phyloP scores from a whole-genome alignment of 1,140 invertebrate genomes.

The Zaprionus tsacasi region DNA sequence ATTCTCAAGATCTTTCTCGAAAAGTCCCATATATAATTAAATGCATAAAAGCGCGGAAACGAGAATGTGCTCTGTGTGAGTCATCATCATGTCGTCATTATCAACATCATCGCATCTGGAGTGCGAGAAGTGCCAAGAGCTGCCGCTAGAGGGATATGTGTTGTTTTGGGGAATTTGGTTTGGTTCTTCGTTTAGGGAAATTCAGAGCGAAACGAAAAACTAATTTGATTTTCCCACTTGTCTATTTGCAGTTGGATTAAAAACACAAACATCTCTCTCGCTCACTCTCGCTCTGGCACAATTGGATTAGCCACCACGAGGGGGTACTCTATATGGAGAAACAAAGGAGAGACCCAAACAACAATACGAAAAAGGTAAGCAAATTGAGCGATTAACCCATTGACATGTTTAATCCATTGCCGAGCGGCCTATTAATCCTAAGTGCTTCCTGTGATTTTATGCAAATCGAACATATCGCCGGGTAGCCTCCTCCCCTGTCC shows the following conservation, averaged over 20 bases:
- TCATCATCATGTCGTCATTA: neutral
- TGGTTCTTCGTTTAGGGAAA: constrained; percentile 46
- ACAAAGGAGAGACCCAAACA: constrained; percentile 7
- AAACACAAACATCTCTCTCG: no score
- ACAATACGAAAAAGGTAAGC: constrained; percentile 24
- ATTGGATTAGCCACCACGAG: constrained; percentile 38
- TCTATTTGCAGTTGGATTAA: constrained; percentile 32
- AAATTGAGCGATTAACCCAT: constrained; percentile 22
- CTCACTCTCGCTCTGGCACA: constrained; percentile 10
- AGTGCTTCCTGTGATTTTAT: constrained; percentile 83
- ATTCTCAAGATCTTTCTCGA: neutral
- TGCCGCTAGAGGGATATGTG: constrained; percentile 39
- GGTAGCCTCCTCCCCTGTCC: neutral
- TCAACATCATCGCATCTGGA: neutral
- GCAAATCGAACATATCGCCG: constrained; percentile 70
- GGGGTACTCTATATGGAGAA: neutral
- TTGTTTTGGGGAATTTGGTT: constrained; percentile 25
- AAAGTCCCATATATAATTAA: neutral
- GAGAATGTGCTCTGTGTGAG: neutral
- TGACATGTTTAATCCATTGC: constrained; percentile 11
- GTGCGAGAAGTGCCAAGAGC: constrained; percentile 5
- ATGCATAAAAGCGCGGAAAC: neutral
- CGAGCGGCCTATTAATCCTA: constrained; percentile 72
- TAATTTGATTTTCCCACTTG: constrained; percentile 21
- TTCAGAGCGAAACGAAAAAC: constrained; percentile 7